Percentiles rank a stretch among this genome's conserved stretches.
These are phyloP conservation scores for Phylloscopus trochilus DNA, from an alignment of 2,113 vertebrate species.

Conservation along the genomic window DNA sequence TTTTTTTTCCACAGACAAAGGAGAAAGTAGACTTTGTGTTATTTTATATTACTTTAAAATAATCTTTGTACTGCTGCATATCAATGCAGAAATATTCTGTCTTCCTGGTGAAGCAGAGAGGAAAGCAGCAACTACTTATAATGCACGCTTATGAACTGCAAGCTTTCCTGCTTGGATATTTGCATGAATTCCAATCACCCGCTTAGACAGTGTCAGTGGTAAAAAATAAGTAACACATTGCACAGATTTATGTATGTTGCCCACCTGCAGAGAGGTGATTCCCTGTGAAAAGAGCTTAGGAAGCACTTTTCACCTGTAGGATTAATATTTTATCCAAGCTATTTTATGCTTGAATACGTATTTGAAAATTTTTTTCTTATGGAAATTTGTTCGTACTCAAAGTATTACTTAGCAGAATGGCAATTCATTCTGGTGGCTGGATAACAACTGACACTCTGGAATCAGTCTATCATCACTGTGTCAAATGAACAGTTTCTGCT, in stretches of 20 bases:
- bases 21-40: neutral
- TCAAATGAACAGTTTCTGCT: neutral
- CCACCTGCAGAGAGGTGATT: slow-evolving; percentile 14
- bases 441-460: neutral
- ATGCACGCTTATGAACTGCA: neutral
- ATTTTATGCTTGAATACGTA: slow-evolving; percentile 12
- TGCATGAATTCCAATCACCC: neutral
- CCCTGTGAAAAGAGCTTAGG: neutral
- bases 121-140: neutral
- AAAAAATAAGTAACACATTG: slow-evolving; percentile 11
- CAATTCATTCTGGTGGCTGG: neutral
- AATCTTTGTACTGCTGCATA: neutral
- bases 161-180: neutral
- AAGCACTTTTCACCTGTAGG: neutral
- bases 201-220: neutral
- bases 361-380: neutral
- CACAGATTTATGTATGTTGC: neutral
- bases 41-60: neutral
- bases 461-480: neutral
- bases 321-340: slow-evolving; percentile 35
- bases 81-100: neutral
- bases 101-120: neutral
- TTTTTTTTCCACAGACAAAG: neutral
- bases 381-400: neutral
- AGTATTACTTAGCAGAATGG: neutral